Percentiles rank a stretch among this genome's conserved stretches.
phyloP scores from a whole-genome alignment of 2,888 invertebrate genomes.

The Muscina levida region DNA sequence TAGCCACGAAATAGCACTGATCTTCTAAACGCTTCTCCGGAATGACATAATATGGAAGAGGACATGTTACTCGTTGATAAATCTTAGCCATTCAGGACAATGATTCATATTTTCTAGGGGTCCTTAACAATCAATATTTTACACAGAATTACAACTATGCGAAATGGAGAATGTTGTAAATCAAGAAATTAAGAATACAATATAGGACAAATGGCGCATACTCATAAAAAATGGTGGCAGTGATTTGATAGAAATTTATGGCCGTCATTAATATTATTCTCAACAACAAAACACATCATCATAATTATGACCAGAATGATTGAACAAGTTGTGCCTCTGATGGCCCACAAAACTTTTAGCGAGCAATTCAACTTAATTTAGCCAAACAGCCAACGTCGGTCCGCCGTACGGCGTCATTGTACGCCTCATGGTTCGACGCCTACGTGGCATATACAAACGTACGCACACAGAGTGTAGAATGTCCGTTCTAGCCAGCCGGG shows the following conservation, averaged over 20 bases:
- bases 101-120: no score
- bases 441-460: not conserved
- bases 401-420: not conserved
- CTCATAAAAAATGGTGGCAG: conserved; percentile 27
- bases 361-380: conserved; percentile 27
- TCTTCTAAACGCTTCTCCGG: no score
- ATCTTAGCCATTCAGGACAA: no score
- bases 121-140: no score
- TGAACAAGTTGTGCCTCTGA: not conserved
- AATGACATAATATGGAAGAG: no score
- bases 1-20: no score
- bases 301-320: conserved; percentile 20
- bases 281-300: conserved; percentile 14
- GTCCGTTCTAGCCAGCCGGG: not conserved
- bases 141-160: no score
- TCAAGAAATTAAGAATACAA: conserved; percentile 25
- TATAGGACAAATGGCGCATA: not conserved
- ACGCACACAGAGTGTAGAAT: not conserved
- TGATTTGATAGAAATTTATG: conserved; percentile 39
- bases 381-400: not conserved
- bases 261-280: conserved; percentile 1
- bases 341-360: conserved; percentile 30
- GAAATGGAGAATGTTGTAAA: conserved; percentile 52
- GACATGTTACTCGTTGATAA: no score
- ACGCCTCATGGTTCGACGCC: not conserved